Base-by-base conservation (phyloP, 2,888 invertebrate genomes). In the Smittia aterrima region DNA sequence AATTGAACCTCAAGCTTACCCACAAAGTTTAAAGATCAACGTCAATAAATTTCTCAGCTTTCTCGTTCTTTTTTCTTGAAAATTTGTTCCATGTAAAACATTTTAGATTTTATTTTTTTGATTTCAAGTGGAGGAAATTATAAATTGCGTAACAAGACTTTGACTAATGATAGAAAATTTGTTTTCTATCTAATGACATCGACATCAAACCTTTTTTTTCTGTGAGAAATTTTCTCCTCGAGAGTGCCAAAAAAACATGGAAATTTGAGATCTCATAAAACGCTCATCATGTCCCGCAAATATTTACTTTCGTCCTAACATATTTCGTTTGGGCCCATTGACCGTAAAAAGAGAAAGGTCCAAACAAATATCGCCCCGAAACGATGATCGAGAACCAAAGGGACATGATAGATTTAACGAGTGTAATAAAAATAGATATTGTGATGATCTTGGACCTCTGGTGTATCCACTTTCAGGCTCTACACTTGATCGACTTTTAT, bases 191-290 rank as follows among this genome's bases (percentile, higher is more conserved):
- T 54, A 71, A 71, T 25, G 47, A 66, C 41, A 16, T 68, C n/a
- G 16, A 27, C 20, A 72, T 58, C 27, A 13, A 27, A 18, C 25
- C 64, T 24, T 24, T 24, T 6, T 9, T 18, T 27, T 6, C n/a
- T 64, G 62, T 72, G 72, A 72, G 62, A 72, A 72, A 22, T 6
- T 58, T 71, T 71, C 25, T 68, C 41, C 32, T 72, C 62, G 58
- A 53, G 58, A 72, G 62, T 72, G 72, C 72, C 62, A 72, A 72
- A 71, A n/a, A 71, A 58, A 72, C 40, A 62, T 38, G n/a, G 72
- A 54, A 72, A 72, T 62, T 20, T 40, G 72, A 72, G 72, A 58
- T 40, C 54, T 18, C 32, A 38, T 54, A 72, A 24, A 72, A 70
- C 25, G 27, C 27, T 64, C 27, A 27, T 64, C 27, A 27, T 64